A percentile compares a stretch with the other conserved stretches of the same genome.
Conservation (phyloP, 2,113 vertebrate species). For the Otis tarda region DNA sequence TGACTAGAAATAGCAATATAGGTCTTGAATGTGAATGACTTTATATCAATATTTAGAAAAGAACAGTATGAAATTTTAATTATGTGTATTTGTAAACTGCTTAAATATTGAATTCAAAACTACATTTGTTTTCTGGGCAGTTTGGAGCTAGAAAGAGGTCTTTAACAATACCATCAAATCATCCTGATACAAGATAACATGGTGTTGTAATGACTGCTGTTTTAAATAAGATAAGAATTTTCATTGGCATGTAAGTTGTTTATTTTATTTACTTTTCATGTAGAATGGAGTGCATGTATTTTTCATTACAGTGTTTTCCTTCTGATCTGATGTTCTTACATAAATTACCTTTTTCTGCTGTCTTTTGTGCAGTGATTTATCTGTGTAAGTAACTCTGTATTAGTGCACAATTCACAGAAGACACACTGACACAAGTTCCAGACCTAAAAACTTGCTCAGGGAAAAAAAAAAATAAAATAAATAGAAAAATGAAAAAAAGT, state of each 20-base stretch:
- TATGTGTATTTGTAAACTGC: background rate
- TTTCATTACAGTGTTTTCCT: background rate
- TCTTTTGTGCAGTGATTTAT: background rate
- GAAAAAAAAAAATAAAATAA: background rate
- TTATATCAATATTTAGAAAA: background rate
- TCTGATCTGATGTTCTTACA: background rate
- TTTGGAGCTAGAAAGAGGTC: background rate
- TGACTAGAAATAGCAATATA: background rate
- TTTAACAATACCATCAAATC: background rate
- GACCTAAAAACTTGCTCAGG: background rate
- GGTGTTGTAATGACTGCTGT: background rate
- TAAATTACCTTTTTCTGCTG: background rate
- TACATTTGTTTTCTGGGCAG: background rate
- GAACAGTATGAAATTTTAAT: background rate
- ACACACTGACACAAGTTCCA: background rate
- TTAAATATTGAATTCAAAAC: background rate
- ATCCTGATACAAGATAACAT: background rate
- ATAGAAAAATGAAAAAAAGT: background rate
- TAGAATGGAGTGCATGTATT: background rate
- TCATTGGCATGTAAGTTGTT: background rate
- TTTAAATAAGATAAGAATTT: background rate
- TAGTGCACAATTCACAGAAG: background rate
- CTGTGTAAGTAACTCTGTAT: background rate
- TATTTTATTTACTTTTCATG: background rate
- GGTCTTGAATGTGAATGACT: background rate